Evolutionary conservation across 2,797 vertebrate genomes (phyloP), one percentile per base, ranked within the genome.

Genomic region (Sphenodon punctatus): DNA sequence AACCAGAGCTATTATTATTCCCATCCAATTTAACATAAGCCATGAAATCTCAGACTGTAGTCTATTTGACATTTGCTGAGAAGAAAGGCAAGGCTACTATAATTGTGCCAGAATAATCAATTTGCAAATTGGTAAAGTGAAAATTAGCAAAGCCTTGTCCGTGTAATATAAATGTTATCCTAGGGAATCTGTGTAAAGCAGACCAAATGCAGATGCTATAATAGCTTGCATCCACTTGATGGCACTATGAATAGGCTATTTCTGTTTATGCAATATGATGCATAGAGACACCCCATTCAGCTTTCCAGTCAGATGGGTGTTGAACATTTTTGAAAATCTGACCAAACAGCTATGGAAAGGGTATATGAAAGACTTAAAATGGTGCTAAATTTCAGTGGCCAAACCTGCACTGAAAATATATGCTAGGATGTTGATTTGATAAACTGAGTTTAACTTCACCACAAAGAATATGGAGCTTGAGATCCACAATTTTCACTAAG

Each of bases 161-260:
- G 34, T 23, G 17, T 45, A 4, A 15, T 2, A 1, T 3, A 17
- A 17, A 8, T 6, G 27, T 30, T 53, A 5, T 1, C 22, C 5
- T 1, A 1, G 4, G 59, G 8, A 23, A 5, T 8, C 4, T 1
- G 13, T 34, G 42, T 38, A 34, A 42, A 65, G 22, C 4, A 5
- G 5, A 7, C 1, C 1, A 17, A 4, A 6, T 2, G 20, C 39
- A 14, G 69, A 14, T 67, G 90, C 67, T n/a, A 20, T 82, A 2
- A 63, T 4, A 74, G 10, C 58, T 2, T 4, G 27, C 27, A 42
- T 60, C 90, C 93, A 17, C 90, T 51, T 30, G 93, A 77, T 84
- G 93, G 91, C 92, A 80, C 69, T 84, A 65, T 2, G 77, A n/a
- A 0, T 79, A 82, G 91, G 63, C 59, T 17, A 1, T 67, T 13